Conservation (phyloP, 2,113 vertebrate species). For the Baryphthengus martii region DNA sequence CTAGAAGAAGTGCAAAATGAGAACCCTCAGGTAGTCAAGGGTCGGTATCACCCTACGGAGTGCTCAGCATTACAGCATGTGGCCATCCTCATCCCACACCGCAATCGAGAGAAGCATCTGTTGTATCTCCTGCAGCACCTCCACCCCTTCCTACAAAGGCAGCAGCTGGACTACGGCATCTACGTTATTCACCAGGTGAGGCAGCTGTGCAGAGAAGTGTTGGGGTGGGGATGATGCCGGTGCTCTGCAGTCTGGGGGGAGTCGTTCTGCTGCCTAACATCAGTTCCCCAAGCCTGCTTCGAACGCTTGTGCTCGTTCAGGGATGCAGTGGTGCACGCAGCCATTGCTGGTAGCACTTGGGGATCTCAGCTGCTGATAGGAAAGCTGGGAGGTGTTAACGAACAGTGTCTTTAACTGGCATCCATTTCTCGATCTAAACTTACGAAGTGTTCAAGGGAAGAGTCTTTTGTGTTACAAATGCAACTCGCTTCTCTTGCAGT, state of each 20-base stretch:
- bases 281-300: not conserved
- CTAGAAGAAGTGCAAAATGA: conserved; percentile 79
- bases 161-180: conserved; percentile 92
- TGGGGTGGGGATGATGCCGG: not conserved
- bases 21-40: conserved; percentile 77
- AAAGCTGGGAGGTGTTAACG: not conserved
- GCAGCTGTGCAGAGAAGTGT: not conserved
- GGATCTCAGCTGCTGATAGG: not conserved
- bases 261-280: not conserved
- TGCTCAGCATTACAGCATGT: conserved; percentile 84
- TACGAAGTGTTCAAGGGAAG: not conserved
- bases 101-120: conserved; percentile 89
- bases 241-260: not conserved
- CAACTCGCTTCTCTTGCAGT: not conserved
- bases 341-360: not conserved
- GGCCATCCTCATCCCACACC: conserved; percentile 90
- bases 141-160: conserved; percentile 92
- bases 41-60: conserved; percentile 77
- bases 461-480: not conserved
- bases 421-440: not conserved
- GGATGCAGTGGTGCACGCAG: accelerated
- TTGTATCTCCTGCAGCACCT: conserved; percentile 89
- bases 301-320: not conserved
- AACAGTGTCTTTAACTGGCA: not conserved
- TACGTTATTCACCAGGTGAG: conserved; percentile 95